A percentile compares a stretch with the other conserved stretches of the same genome.
Conservation (phyloP, 2,888 invertebrate species). For the Tridacna crocea region DNA sequence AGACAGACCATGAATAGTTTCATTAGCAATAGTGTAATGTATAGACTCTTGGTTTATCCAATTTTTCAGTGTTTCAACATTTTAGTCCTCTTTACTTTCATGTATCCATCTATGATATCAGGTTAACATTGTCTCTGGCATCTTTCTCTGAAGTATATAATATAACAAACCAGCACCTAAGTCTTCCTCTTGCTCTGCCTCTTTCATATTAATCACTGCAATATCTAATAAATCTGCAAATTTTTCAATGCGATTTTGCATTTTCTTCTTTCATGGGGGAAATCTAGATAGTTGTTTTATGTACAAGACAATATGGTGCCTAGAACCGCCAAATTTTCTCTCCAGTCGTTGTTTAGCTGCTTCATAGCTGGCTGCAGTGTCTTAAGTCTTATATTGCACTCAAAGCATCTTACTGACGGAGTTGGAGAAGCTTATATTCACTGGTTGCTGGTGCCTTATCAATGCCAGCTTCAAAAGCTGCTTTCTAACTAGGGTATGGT, state of each 20-base stretch:
- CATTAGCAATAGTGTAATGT: too few relatives aligned
- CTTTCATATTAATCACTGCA: constrained; percentile 16
- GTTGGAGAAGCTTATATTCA: constrained; percentile 6
- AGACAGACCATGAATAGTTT: too few relatives aligned
- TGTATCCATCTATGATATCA: constrained; percentile 39
- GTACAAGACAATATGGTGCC: constrained; percentile 1
- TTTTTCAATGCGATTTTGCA: not conserved
- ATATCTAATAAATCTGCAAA: too few relatives aligned
- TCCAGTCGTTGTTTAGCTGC: constrained; percentile 5
- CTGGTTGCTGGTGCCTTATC: not conserved
- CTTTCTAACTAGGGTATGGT: not conserved
- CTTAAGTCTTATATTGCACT: constrained; percentile 1
- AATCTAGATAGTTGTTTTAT: not conserved
- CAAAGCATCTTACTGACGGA: constrained; percentile 4
- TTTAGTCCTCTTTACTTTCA: constrained; percentile 27
- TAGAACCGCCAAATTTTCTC: not conserved
- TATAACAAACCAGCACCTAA: constrained; percentile 7
- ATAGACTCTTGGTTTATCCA: too few relatives aligned
- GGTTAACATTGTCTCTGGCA: constrained; percentile 40
- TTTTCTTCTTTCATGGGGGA: constrained; percentile 13
- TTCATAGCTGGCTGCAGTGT: constrained; percentile 10
- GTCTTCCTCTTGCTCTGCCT: constrained; percentile 6
- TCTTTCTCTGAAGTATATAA: constrained; percentile 1
- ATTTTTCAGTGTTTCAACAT: constrained; percentile 21
- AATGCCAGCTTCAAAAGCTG: constrained; percentile 14